Base-by-base conservation (phyloP, 1,140 invertebrate genomes). In the Drosophila mauritiana region DNA sequence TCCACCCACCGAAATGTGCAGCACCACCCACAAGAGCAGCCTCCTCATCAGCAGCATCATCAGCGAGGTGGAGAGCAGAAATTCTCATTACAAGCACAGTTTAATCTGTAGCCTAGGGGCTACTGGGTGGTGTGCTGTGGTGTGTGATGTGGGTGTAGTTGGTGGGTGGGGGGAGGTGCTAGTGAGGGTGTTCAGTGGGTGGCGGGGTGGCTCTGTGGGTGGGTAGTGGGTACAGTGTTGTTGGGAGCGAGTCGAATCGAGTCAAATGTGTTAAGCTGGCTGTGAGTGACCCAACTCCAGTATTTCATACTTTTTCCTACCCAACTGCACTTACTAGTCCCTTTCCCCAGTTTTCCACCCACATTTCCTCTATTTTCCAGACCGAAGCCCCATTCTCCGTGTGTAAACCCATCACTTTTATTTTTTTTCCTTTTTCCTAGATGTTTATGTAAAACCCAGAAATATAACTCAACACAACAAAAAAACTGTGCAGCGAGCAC, bases 51-150 rank as follows among this genome's bases (percentile, higher is more conserved):
- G 34, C 62, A 40, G 37, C 61, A 20, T 52, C 59, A 61, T 49
- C 59, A 55, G 53, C 61, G 58, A 25, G 27, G 51, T 59, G 51
- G 43, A 58, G 59, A 63, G 55, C 65, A 61, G 78, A 89, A 90
- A 89, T 84, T 88, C 84, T 88, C 84, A 88, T 88, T 88, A 88
- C 85, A 88, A 89, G 77, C 80, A 54, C 58, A 84, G 84, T 80
- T 88, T 89, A 88, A 90, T 88, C 84, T 90, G 72, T 57, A 75
- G 65, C 76, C 70, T 56, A 31, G 36, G 42, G 36, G 53, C 7
- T 20, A 2, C 3, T 49, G 36, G 25, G n/a, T 49, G 22, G 34
- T 11, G 46, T 31, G 37, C 10, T 34, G 20, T 34, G 5, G 20
- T 6, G 17, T 25, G 27, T 31, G 53, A 8, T 3, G 42, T 3